Evolutionary conservation across 1,140 invertebrate genomes (phyloP).

Genomic region (Anadara kagoshimensis): DNA sequence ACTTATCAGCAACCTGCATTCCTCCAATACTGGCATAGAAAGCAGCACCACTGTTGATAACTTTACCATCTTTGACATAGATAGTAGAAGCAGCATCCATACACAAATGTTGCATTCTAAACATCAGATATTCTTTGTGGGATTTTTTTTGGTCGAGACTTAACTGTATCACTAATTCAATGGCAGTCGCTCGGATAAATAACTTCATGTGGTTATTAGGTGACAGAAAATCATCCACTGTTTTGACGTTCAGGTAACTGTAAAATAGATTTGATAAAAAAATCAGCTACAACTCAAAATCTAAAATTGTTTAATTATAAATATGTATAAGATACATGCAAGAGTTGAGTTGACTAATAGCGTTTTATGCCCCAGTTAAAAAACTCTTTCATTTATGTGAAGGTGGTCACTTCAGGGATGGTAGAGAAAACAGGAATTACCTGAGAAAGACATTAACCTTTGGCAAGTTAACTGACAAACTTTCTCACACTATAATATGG

Average conservation of each 20-base stretch:
- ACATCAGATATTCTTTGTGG: constrained; percentile 82
- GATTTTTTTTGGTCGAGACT: constrained; percentile 75
- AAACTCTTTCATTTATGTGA: too few relatives aligned
- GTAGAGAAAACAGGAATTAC: too few relatives aligned
- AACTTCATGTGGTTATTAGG: constrained; percentile 84
- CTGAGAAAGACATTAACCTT: too few relatives aligned
- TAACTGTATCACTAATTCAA: constrained; percentile 79
- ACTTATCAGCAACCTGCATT: constrained; percentile 86
- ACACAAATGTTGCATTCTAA: constrained; percentile 82
- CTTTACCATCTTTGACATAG: constrained; percentile 69
- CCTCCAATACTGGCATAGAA: constrained; percentile 83
- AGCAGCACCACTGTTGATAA: constrained; percentile 80
- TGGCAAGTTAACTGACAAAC: too few relatives aligned
- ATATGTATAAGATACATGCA: too few relatives aligned
- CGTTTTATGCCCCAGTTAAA: too few relatives aligned
- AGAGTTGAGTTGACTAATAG: too few relatives aligned
- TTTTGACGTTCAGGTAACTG: constrained; percentile 83
- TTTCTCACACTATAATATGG: too few relatives aligned
- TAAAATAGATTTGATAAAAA: too few relatives aligned
- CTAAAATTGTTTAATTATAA: too few relatives aligned
- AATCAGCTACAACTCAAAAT: too few relatives aligned
- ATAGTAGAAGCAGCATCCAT: constrained; percentile 86
- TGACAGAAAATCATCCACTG: constrained; percentile 89
- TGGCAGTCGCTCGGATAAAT: constrained; percentile 83
- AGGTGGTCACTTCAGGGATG: too few relatives aligned